phyloP scores from a whole-genome alignment of 2,797 vertebrate species.

The Pelochelys cantorii region DNA sequence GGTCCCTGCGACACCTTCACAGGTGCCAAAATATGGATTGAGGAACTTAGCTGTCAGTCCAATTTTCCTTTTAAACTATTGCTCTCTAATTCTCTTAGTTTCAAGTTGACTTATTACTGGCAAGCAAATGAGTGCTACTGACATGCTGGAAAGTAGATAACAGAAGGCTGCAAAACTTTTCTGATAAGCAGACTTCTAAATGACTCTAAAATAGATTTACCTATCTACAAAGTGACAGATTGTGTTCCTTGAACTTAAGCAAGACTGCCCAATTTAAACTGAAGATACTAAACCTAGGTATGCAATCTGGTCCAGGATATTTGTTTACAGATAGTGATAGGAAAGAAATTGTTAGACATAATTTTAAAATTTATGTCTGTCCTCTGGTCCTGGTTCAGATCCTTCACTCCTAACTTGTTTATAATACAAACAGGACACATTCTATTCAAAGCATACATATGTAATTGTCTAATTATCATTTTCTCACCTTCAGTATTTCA shows the following conservation, averaged over 20 bases:
- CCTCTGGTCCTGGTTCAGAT: background rate
- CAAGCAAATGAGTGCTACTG: background rate
- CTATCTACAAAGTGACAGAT: constrained; percentile 33
- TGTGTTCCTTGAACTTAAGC: background rate
- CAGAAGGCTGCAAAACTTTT: constrained; percentile 10
- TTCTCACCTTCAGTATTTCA: background rate
- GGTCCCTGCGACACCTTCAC: background rate
- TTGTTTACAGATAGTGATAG: background rate
- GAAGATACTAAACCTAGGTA: background rate
- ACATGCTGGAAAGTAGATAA: background rate
- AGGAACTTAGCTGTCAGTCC: background rate
- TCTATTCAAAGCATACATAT: background rate
- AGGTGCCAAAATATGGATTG: background rate
- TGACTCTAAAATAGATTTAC: constrained; percentile 25
- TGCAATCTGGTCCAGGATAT: background rate
- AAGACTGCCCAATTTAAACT: constrained; percentile 21
- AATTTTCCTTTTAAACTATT: background rate
- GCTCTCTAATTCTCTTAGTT: background rate
- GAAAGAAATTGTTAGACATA: background rate
- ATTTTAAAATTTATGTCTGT: background rate
- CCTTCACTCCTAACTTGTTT: background rate
- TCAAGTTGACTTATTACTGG: background rate
- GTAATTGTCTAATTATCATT: accelerated
- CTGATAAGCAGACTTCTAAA: constrained; percentile 20
- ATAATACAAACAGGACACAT: background rate